Conservation (phyloP, 2,113 vertebrate genomes). For the Telmatochromis bifrenatus region DNA sequence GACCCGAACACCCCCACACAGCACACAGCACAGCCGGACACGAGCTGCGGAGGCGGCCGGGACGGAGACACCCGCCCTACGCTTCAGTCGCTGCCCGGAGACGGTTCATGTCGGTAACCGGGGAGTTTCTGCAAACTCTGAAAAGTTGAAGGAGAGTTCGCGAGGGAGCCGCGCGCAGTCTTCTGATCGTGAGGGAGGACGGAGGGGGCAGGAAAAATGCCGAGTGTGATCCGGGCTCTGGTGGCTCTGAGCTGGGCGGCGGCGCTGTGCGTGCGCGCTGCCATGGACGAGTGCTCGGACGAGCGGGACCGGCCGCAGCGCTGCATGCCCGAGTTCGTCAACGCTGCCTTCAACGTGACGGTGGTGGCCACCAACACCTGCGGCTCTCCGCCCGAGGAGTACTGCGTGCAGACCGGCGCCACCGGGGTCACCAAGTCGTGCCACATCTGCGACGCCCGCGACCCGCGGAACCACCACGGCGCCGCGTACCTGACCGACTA, state of each 20-base stretch:
- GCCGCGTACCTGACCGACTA: constrained; percentile 93
- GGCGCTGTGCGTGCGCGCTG: constrained; percentile 53
- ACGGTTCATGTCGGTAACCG: constrained; percentile 12
- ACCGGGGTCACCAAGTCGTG: constrained; percentile 98
- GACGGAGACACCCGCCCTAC: background rate
- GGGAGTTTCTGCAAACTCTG: constrained; percentile 6
- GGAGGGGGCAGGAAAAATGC: constrained; percentile 29
- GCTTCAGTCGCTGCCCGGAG: background rate
- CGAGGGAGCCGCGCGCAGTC: background rate
- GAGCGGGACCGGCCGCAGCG: constrained; percentile 78
- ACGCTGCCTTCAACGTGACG: constrained; percentile 93
- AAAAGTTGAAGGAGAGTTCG: constrained; percentile 1
- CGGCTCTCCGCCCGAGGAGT: constrained; percentile 91
- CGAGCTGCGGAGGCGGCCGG: constrained; percentile 4
- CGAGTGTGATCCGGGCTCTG: constrained; percentile 15
- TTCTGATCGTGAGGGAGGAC: background rate
- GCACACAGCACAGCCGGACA: background rate
- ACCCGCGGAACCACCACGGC: constrained; percentile 83
- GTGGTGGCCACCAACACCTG: constrained; percentile 95
- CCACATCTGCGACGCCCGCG: constrained; percentile 90
- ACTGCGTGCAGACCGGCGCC: constrained; percentile 97
- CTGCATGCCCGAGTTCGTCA: constrained; percentile 98
- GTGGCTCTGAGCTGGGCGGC: constrained; percentile 28
- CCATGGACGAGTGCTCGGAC: constrained; percentile 88
- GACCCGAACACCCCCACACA: background rate